Percentiles rank a stretch among this genome's conserved stretches.
Conservation (phyloP, 2,113 vertebrate genomes). For the Fulmarus glacialis region DNA sequence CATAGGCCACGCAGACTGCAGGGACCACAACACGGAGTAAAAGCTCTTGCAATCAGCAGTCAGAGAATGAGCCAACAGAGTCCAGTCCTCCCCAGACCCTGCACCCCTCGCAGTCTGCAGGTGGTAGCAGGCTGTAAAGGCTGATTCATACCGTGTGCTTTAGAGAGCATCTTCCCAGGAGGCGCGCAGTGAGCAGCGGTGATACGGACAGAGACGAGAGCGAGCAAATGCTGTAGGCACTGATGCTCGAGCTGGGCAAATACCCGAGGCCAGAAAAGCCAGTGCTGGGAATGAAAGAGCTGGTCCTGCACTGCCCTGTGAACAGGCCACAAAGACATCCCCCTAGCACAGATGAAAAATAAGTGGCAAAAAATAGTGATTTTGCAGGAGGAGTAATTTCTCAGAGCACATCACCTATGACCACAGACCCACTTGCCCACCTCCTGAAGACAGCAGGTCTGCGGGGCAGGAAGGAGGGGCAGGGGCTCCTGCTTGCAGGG, state of each 20-base stretch:
- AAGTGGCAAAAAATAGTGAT: not conserved
- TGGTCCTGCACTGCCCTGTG: no score
- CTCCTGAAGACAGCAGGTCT: not conserved
- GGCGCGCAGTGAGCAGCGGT: not conserved
- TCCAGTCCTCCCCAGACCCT: not conserved
- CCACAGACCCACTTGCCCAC: not conserved
- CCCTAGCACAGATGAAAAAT: not conserved
- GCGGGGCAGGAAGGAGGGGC: not conserved
- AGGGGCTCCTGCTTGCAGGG: not conserved
- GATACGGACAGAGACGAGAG: not conserved
- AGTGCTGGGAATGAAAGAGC: not conserved
- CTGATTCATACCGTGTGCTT: rapidly evolving
- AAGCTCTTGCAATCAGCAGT: not conserved
- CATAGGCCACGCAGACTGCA: rapidly evolving
- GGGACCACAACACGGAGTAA: not conserved
- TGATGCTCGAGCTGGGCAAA: not conserved
- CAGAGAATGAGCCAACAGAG: not conserved
- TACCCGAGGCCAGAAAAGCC: not conserved
- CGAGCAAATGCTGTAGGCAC: not conserved
- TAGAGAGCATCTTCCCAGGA: not conserved
- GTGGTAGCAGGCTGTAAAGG: no score
- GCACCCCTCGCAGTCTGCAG: not conserved
- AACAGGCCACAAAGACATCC: not conserved
- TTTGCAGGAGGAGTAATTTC: not conserved
- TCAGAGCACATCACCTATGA: not conserved